phyloP scores from a whole-genome alignment of 2,113 vertebrate genomes.

The Amphilophus citrinellus region DNA sequence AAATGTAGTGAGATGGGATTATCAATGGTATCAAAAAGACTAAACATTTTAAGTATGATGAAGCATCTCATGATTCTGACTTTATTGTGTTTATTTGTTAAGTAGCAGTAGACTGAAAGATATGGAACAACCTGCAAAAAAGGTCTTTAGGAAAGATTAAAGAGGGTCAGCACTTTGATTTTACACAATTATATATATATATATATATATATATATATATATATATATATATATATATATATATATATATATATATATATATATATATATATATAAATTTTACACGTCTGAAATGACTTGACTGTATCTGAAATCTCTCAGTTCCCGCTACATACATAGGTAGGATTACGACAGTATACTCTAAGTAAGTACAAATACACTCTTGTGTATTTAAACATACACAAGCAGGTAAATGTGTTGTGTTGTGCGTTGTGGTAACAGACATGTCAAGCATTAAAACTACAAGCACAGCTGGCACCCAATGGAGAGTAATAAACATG shows the following conservation, averaged over 20 bases:
- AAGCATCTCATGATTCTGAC: too few relatives aligned
- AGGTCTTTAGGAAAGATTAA: not conserved
- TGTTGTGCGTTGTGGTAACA: not conserved
- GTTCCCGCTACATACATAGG: not conserved
- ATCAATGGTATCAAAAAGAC: too few relatives aligned
- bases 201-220: not conserved
- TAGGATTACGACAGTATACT: not conserved
- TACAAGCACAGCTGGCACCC: conserved; percentile 3
- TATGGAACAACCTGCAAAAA: not conserved
- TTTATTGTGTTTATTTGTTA: not conserved
- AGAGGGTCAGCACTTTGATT: not conserved
- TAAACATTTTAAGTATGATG: too few relatives aligned
- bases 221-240: too few relatives aligned
- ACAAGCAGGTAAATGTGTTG: not conserved
- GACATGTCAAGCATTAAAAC: not conserved
- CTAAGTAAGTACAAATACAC: not conserved
- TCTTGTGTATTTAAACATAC: not conserved
- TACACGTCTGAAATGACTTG: not conserved
- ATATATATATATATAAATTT: not conserved
- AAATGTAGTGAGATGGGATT: too few relatives aligned
- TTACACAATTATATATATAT: not conserved
- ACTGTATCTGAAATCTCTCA: not conserved
- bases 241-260: not conserved
- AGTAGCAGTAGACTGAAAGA: not conserved
- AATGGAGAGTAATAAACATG: not conserved